A percentile compares a stretch with the other conserved stretches of the same genome.
Conservation (phyloP, 2,113 vertebrate species). For the Callopanchax toddi region DNA sequence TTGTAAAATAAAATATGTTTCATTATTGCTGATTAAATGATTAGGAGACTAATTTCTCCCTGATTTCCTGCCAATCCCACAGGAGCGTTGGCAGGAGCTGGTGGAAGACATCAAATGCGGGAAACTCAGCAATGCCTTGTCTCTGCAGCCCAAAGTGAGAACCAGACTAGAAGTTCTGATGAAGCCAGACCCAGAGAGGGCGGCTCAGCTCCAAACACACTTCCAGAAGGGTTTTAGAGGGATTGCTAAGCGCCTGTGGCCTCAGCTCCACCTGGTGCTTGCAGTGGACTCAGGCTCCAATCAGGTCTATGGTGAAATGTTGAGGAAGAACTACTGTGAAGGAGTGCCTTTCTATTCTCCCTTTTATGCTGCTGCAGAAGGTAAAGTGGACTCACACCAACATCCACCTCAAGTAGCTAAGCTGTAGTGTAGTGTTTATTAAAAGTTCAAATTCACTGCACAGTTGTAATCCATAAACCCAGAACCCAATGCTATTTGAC, state of each 20-base stretch:
- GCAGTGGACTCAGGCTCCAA: constrained; percentile 82
- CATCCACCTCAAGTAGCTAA: neutral
- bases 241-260: constrained; percentile 87
- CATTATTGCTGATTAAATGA: neutral
- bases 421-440: too few species aligned
- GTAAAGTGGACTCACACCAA: constrained; percentile 57
- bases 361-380: constrained; percentile 85
- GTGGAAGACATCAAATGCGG: constrained; percentile 82
- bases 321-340: constrained; percentile 81
- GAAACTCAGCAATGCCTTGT: constrained; percentile 69
- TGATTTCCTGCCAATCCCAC: constrained; percentile 14
- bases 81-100: constrained; percentile 78
- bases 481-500: too few species aligned
- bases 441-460: too few species aligned
- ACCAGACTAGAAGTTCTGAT: constrained; percentile 67
- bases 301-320: constrained; percentile 80
- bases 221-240: constrained; percentile 82
- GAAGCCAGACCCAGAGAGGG: constrained; percentile 77
- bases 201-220: constrained; percentile 73
- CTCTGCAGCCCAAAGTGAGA: constrained; percentile 71
- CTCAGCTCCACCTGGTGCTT: constrained; percentile 85
- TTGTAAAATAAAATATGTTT: too few species aligned
- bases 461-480: too few species aligned
- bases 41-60: constrained; percentile 10
- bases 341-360: constrained; percentile 90